phyloP scores from a whole-genome alignment of 1,140 invertebrate species.

The Pseudomyrmex sp. region DNA sequence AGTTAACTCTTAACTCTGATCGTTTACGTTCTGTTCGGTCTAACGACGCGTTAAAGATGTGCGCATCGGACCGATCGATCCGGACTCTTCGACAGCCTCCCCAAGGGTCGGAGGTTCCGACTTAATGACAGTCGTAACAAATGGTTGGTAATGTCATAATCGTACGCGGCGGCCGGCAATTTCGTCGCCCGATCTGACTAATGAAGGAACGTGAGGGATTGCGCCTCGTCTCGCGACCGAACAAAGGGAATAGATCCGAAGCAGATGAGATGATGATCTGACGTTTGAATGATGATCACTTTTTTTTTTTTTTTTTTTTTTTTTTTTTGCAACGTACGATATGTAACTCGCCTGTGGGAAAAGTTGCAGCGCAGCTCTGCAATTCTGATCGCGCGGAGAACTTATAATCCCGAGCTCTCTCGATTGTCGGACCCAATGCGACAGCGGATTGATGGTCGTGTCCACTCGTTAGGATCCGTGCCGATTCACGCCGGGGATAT shows the following conservation, averaged over 20 bases:
- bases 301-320: too few species aligned
- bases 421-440: slow-evolving; percentile 4
- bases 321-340: neutral
- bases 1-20: neutral
- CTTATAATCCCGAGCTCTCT: neutral
- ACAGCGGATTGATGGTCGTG: slow-evolving; percentile 37
- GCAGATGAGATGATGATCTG: neutral
- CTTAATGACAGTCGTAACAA: slow-evolving; percentile 72
- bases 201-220: slow-evolving; percentile 30
- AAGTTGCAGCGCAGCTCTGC: neutral
- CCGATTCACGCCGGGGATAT: slow-evolving; percentile 40
- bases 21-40: neutral
- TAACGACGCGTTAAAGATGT: neutral
- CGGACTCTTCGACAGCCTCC: neutral
- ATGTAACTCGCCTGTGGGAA: neutral
- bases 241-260: slow-evolving; percentile 13
- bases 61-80: slow-evolving; percentile 30
- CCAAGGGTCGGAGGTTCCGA: slow-evolving; percentile 34
- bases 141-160: slow-evolving; percentile 72
- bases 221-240: neutral
- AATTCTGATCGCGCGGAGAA: neutral
- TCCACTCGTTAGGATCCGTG: slow-evolving; percentile 42
- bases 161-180: slow-evolving; percentile 60
- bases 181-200: slow-evolving; percentile 61
- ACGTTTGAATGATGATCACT: neutral